These are phyloP conservation scores for Drosophila erecta DNA, from an alignment of 1,140 invertebrate species.

Conservation along the genomic window DNA sequence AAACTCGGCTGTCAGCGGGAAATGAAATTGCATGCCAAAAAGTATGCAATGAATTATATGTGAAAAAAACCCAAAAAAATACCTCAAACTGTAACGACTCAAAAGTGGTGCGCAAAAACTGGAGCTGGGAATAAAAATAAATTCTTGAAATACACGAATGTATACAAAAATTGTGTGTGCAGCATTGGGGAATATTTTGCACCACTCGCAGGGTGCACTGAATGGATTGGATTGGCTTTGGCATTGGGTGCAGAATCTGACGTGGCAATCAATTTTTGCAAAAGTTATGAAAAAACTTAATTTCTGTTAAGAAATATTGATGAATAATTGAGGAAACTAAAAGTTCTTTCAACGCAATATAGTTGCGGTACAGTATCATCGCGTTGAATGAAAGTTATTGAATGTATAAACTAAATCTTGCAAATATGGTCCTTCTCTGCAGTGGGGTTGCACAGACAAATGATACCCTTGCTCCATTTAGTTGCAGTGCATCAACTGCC, in stretches of 20 bases:
- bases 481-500: conserved; percentile 31
- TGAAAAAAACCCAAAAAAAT: conserved; percentile 20
- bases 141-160: conserved; percentile 16
- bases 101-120: conserved; percentile 24
- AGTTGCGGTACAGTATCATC: too few species aligned
- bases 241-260: background rate
- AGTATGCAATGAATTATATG: conserved; percentile 65
- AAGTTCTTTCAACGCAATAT: background rate
- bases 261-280: conserved; percentile 4
- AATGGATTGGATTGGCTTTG: background rate
- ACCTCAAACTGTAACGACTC: conserved; percentile 18
- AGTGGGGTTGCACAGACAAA: background rate
- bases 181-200: conserved; percentile 37
- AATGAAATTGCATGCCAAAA: conserved; percentile 72
- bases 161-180: background rate
- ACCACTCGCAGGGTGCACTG: conserved; percentile 11
- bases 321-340: background rate
- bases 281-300: conserved; percentile 12
- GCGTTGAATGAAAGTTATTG: too few species aligned
- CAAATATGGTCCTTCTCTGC: background rate
- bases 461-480: background rate
- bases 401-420: background rate
- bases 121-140: conserved; percentile 27
- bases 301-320: background rate
- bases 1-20: conserved; percentile 65